Evolutionary conservation across 2,888 invertebrate species (phyloP), one percentile per base, ranked within the genome.

Genomic region (Lagria hirta): DNA sequence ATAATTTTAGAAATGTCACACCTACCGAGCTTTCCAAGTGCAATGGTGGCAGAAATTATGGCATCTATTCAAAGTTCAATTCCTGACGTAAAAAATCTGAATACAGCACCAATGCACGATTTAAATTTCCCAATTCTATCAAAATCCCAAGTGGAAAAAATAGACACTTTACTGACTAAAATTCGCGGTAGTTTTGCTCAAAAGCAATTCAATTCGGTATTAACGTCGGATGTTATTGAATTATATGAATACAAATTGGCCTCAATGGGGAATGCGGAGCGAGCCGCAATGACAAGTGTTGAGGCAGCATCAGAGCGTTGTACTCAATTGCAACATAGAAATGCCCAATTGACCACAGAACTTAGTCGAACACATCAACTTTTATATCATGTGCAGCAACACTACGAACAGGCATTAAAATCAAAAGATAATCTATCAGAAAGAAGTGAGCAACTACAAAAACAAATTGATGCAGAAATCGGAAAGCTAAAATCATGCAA

Each of bases 151-250:
- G 52, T 63, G 3, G 65, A 68, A 41, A 58, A 59, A 33, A 42
- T 71, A 4, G 65, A 70, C 40, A 56, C 54, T 29, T 42, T 65
- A 1, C 49, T 71, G 22, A 47, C 51, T 4, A 61, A 57, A 45
- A 33, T 68, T 1, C 58, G 43, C 20, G 20, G 26, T 1, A 44
- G 44, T 4, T 14, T 47, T 5, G 17, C 26, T n/a, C 32, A 23
- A 17, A 45, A 45, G 8, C 41, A 43, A 17, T 40, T 21, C 24
- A 22, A 28, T 50, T 79, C 82, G 54, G 72, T 82, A 35, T 75
- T 81, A 1, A 82, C 81, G 0, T 83, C 83, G 0, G 79, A 83
- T 28, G 79, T 85, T 3, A 85, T 86, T 80, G 85, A 86, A 63
- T 60, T 86, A 47, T 86, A 84, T 42, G 83, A 84, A 11, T 84